phyloP scores from a whole-genome alignment of 2,113 vertebrate genomes.

The Thunnus maccoyii region DNA sequence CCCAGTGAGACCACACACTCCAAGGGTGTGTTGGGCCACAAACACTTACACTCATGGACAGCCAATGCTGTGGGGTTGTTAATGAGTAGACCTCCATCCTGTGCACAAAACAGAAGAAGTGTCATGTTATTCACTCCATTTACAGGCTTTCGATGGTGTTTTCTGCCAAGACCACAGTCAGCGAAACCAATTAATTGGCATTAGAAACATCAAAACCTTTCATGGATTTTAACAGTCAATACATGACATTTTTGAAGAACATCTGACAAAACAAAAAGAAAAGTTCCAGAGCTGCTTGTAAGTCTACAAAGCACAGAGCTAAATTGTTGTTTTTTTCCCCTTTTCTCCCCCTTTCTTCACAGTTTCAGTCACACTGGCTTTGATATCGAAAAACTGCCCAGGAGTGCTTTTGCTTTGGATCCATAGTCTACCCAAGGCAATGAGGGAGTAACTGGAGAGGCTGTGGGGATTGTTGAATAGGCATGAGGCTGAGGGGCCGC shows the following conservation, averaged over 20 bases:
- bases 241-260: conserved; percentile 42
- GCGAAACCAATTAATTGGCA: conserved; percentile 38
- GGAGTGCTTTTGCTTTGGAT: conserved; percentile 70
- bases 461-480: conserved; percentile 79
- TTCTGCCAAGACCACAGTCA: conserved; percentile 30
- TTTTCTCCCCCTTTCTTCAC: background rate
- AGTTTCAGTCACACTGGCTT: conserved; percentile 57
- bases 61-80: conserved; percentile 97
- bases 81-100: conserved; percentile 96
- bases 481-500: conserved; percentile 76
- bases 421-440: conserved; percentile 70
- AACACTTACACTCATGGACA: conserved; percentile 93
- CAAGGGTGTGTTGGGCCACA: conserved; percentile 93
- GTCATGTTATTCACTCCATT: conserved; percentile 24
- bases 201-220: conserved; percentile 36
- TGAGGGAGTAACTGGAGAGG: conserved; percentile 61
- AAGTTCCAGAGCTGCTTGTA: conserved; percentile 25
- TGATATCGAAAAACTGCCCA: conserved; percentile 71
- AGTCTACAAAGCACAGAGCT: conserved; percentile 40
- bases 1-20: conserved; percentile 95
- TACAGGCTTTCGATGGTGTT: conserved; percentile 18
- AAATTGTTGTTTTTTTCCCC: conserved; percentile 18
- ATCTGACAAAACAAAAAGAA: conserved; percentile 37
- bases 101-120: conserved; percentile 43
- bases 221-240: conserved; percentile 46